Base-by-base conservation (phyloP, 1,140 invertebrate genomes). In the Leptestheria dahalacensis region DNA sequence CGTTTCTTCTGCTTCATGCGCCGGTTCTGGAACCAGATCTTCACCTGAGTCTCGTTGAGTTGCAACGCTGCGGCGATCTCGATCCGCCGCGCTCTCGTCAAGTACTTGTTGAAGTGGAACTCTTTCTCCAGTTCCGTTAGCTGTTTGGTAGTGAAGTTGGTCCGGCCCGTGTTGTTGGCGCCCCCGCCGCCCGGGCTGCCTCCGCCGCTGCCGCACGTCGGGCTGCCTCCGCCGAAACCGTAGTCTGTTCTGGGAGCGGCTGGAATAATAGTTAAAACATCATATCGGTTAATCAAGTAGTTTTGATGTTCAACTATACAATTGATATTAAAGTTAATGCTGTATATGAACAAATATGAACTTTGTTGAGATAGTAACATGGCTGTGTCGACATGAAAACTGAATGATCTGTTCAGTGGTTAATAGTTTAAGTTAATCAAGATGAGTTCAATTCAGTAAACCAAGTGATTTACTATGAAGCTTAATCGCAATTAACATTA, bases 91-190 rank as follows among this genome's bases (percentile, higher is more conserved):
- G 92, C 94, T 63, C 96, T 77, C 2, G 94, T 98, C 66, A 99
- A 79, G 77, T 99, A 99, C 75, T 97, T 97, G 76, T 97, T 97
- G 74, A 96, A 98, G 74, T 99, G 94, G 73, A 98, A 99, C 74
- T 99, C 95, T 71, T 99, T 99, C 71, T 98, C 95, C 64, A 98
- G 77, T 74, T 98, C 96, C 1, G 94, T 98, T 52, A 99, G 79
- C 72, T 99, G 96, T 73, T 98, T 97, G 70, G 96, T 99, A 55
- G 92, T 97, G 75, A 98, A 98, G 74, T 98, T 98, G 2, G 94
- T 99, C 26, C 95, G 78, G 23, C 91, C 91, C 3, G 89, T 72
- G 58, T 70, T 70, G 57, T 68, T 70, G 33, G 64, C 63, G 20
- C 66, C 65, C 15, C 49, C 57, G 41, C 57, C 86, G 70, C 86